phyloP scores from a whole-genome alignment of 2,888 invertebrate species.

The Pristionchus entomophagus region DNA sequence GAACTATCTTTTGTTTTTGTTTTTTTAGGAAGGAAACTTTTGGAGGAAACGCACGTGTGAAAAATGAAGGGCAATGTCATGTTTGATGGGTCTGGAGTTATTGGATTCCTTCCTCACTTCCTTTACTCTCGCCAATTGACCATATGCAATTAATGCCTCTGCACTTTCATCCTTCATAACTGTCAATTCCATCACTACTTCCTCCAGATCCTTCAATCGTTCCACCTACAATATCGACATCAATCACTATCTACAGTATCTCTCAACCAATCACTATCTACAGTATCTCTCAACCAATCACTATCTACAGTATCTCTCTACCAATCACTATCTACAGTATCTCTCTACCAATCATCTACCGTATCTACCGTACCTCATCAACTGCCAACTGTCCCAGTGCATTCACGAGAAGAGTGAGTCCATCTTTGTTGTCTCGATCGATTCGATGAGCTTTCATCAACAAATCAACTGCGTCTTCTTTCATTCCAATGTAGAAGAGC shows the following conservation, averaged over 20 bases:
- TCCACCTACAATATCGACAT: not conserved
- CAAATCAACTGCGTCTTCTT: not conserved
- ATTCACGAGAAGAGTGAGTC: not conserved
- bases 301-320: no score
- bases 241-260: not conserved
- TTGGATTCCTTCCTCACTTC: slow-evolving; percentile 19
- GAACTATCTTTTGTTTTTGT: no score
- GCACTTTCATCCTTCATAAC: not conserved
- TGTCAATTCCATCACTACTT: not conserved
- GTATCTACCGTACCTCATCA: not conserved
- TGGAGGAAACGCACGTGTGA: no score
- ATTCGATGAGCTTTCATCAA: not conserved
- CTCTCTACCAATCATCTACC: not conserved
- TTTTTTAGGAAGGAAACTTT: no score
- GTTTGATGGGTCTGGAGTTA: not conserved
- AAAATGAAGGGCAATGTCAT: slow-evolving; percentile 18
- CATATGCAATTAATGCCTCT: not conserved
- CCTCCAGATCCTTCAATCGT: slow-evolving; percentile 1
- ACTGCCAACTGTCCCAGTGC: not conserved
- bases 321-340: not conserved
- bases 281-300: not conserved
- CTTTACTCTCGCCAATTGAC: slow-evolving; percentile 9
- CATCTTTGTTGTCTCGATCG: not conserved
- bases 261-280: not conserved
- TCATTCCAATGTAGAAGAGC: slow-evolving; percentile 20